Evolutionary conservation across 2,113 vertebrate genomes (phyloP).

Genomic region (Myanophis thanlyinensis): DNA sequence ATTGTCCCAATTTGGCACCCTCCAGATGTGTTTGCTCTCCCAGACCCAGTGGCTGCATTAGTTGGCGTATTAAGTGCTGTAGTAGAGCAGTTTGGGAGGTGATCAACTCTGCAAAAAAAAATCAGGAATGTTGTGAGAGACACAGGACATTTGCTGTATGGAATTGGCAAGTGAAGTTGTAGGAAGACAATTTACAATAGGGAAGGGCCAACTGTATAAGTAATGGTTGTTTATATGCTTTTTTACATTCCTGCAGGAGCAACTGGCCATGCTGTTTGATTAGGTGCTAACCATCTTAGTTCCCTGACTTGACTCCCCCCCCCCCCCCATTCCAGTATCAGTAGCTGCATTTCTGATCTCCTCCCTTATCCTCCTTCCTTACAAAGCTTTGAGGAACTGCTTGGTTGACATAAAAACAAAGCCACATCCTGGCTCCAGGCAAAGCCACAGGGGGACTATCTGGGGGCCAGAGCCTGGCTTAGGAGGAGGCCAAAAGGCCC

Average conservation of each 20-base stretch:
- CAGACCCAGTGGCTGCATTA: not conserved
- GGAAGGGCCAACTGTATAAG: not conserved
- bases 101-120: not conserved
- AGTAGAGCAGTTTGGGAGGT: not conserved
- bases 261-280: not conserved
- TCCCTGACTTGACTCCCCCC: no score
- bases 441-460: constrained; percentile 5
- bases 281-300: not conserved
- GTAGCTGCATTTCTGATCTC: not conserved
- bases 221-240: not conserved
- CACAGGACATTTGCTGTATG: not conserved
- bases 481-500: not conserved
- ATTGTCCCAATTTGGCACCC: not conserved
- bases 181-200: not conserved
- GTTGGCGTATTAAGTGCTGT: not conserved
- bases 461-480: not conserved
- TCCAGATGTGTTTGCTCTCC: not conserved
- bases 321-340: not conserved
- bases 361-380: not conserved
- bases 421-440: constrained; percentile 30
- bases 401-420: constrained; percentile 28
- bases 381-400: constrained; percentile 21
- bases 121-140: constrained; percentile 2
- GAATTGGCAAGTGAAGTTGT: not conserved
- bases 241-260: not conserved